Conservation (phyloP, 2,113 vertebrate species). For the Kobus ellipsiprymnus region DNA sequence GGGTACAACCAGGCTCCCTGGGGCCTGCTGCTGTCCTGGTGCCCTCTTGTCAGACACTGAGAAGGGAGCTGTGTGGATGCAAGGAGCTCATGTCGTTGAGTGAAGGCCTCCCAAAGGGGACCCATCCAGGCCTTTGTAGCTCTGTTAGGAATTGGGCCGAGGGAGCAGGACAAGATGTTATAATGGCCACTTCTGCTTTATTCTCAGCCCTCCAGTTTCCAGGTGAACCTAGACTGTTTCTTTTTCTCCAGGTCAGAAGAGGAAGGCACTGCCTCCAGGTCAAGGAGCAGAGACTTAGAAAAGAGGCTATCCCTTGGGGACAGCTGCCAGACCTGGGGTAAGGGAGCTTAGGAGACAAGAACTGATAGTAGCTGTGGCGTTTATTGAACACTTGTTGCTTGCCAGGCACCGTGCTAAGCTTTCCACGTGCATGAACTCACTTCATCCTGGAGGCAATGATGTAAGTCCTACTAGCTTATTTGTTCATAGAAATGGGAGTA, state of each 20-base stretch:
- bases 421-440: accelerated
- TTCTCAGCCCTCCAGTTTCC: not conserved
- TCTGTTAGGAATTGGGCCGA: not conserved
- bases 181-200: not conserved
- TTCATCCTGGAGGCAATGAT: too few relatives aligned
- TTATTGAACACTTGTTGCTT: not conserved
- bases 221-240: not conserved
- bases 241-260: not conserved
- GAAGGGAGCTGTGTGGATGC: not conserved
- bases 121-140: not conserved
- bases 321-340: not conserved
- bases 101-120: not conserved
- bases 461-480: not conserved
- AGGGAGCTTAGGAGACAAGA: not conserved
- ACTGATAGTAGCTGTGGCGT: not conserved
- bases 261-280: not conserved
- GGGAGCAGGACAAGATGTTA: not conserved
- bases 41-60: not conserved
- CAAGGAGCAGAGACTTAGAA: not conserved
- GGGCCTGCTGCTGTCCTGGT: not conserved
- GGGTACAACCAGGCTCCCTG: not conserved
- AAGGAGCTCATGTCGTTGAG: not conserved
- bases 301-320: not conserved
- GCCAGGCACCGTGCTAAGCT: not conserved
- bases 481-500: not conserved